These are phyloP conservation scores for Poecilia picta DNA, from an alignment of 2,797 vertebrate species.

Conservation along the genomic window DNA sequence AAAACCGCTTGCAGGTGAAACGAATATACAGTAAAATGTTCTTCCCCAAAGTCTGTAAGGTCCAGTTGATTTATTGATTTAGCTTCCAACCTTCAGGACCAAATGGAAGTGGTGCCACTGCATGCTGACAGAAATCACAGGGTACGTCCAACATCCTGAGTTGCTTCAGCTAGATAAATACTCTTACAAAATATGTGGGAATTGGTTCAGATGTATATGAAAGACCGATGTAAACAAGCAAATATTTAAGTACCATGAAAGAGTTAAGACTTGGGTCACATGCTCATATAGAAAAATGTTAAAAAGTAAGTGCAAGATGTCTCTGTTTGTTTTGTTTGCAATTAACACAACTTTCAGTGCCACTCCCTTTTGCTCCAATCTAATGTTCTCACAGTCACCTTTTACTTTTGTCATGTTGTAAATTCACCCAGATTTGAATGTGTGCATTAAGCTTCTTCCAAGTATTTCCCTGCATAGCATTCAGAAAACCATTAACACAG, in stretches of 20 bases:
- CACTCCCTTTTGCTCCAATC: conserved; percentile 31
- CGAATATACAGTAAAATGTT: not conserved
- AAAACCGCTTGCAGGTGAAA: not conserved
- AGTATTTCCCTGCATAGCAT: conserved; percentile 3
- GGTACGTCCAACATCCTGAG: not conserved
- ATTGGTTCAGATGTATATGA: not conserved
- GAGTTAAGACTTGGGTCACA: not conserved
- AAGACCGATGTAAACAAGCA: not conserved
- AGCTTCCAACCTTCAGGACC: not conserved
- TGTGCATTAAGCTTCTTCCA: not conserved
- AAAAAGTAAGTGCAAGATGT: not conserved
- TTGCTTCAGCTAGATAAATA: not conserved
- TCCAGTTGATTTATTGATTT: not conserved
- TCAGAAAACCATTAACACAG: not conserved
- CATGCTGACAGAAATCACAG: not conserved
- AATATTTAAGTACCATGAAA: not conserved
- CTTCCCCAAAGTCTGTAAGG: not conserved
- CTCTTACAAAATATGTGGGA: not conserved
- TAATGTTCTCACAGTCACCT: not conserved
- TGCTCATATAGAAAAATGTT: not conserved
- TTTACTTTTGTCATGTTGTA: conserved; percentile 33
- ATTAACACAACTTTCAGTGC: conserved; percentile 12
- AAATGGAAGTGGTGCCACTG: not conserved
- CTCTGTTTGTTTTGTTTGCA: conserved; percentile 5
- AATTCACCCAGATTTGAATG: conserved; percentile 29